These are phyloP conservation scores for Ammodytes marinus DNA, from an alignment of 2,113 vertebrate species.

Conservation along the genomic window DNA sequence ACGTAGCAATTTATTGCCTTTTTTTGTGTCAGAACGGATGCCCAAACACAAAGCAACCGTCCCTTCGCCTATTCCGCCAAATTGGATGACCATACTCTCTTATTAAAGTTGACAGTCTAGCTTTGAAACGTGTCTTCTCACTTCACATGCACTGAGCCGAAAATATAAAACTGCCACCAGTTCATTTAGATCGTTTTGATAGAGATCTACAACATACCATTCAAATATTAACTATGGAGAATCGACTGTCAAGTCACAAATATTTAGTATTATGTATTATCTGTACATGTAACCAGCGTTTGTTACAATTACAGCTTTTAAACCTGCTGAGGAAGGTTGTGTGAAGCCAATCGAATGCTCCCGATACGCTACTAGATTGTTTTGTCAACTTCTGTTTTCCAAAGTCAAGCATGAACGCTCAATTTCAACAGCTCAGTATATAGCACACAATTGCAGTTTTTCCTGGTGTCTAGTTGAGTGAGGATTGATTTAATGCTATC, in stretches of 20 bases:
- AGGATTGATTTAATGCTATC: not conserved
- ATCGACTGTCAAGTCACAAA: not conserved
- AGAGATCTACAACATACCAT: not conserved
- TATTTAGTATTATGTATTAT: not conserved
- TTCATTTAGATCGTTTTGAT: not conserved
- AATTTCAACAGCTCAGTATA: not conserved
- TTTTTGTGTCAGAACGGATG: not conserved
- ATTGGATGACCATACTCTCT: conserved; percentile 25
- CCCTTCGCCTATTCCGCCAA: conserved; percentile 21
- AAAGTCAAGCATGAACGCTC: not conserved
- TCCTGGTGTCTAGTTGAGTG: not conserved
- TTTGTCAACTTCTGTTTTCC: not conserved
- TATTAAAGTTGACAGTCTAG: conserved; percentile 20
- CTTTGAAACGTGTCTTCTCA: conserved; percentile 12
- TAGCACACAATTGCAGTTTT: not conserved
- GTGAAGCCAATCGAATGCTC: not conserved
- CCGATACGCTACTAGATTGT: not conserved
- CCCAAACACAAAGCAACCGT: not conserved
- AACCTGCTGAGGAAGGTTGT: not conserved
- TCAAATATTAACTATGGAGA: not conserved
- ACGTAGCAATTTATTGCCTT: not conserved
- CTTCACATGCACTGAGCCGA: conserved; percentile 28
- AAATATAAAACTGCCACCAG: conserved; percentile 5
- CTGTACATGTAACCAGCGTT: not conserved
- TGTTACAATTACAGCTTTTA: not conserved